phyloP scores from a whole-genome alignment of 1,140 invertebrate genomes.

The Musca domestica region DNA sequence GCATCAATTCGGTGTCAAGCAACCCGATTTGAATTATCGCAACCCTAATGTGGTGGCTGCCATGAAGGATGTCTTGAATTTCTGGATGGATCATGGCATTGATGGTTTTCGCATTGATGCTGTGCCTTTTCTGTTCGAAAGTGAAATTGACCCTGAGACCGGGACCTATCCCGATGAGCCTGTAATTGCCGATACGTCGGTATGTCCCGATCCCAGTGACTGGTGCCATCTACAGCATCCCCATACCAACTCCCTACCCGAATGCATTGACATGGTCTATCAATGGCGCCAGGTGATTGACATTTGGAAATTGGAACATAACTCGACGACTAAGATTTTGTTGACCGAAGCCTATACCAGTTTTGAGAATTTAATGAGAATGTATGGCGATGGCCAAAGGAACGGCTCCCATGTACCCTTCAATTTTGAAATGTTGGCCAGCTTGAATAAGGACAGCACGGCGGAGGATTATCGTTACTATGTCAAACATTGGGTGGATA shows the following conservation, averaged over 20 bases:
- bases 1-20: slow-evolving; percentile 62
- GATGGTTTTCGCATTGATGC: slow-evolving; percentile 72
- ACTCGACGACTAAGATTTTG: slow-evolving; percentile 58
- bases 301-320: slow-evolving; percentile 44
- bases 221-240: slow-evolving; percentile 61
- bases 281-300: slow-evolving; percentile 58
- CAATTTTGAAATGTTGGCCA: slow-evolving; percentile 61
- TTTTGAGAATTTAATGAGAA: slow-evolving; percentile 60
- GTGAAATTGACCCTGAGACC: slow-evolving; percentile 57
- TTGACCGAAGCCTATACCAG: slow-evolving; percentile 68
- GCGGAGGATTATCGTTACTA: slow-evolving; percentile 57
- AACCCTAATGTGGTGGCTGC: slow-evolving; percentile 62
- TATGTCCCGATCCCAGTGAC: slow-evolving; percentile 40
- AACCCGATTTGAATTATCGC: slow-evolving; percentile 72
- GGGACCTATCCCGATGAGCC: slow-evolving; percentile 57
- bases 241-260: slow-evolving; percentile 59
- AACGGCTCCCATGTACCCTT: slow-evolving; percentile 63
- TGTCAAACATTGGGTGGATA: slow-evolving; percentile 58
- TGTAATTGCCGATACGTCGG: slow-evolving; percentile 29
- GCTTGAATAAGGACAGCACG: slow-evolving; percentile 54
- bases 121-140: slow-evolving; percentile 60
- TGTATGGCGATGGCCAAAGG: slow-evolving; percentile 57
- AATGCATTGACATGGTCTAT: slow-evolving; percentile 58
- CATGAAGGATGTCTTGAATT: slow-evolving; percentile 62
- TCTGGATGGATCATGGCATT: slow-evolving; percentile 70